Percentiles rank a stretch among this genome's conserved stretches.
Evolutionary conservation across 2,113 vertebrate genomes (phyloP).

Genomic region (Zootoca vivipara): DNA sequence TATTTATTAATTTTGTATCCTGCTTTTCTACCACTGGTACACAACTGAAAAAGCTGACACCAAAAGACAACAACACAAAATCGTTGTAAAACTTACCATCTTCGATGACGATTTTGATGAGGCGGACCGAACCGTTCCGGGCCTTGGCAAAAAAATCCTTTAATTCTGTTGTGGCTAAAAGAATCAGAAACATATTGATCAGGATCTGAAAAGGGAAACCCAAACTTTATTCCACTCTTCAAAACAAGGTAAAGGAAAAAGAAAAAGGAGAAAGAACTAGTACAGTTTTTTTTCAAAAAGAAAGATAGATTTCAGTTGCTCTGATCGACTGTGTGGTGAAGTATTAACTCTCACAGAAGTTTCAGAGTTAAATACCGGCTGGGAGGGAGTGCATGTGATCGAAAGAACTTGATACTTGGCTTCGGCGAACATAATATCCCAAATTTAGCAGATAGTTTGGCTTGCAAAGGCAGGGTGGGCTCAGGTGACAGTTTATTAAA

Average conservation of each 20-base stretch:
- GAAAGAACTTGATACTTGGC: constrained; percentile 84
- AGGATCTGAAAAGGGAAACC: constrained; percentile 42
- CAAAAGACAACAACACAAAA: not conserved
- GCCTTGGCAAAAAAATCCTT: constrained; percentile 93
- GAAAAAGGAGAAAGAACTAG: not conserved
- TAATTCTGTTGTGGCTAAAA: constrained; percentile 93
- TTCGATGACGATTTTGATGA: constrained; percentile 94
- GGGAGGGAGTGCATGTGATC: constrained; percentile 78
- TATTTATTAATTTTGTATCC: not conserved
- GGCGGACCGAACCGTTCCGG: constrained; percentile 87
- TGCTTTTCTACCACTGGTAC: not conserved
- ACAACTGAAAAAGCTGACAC: rapidly evolving
- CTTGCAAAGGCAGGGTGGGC: constrained; percentile 53
- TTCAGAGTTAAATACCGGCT: constrained; percentile 69
- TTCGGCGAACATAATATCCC: constrained; percentile 76
- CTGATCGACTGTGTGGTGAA: not conserved
- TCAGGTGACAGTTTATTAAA: constrained; percentile 69
- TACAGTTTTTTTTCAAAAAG: not conserved
- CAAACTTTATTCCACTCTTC: not conserved
- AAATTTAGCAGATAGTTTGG: constrained; percentile 84
- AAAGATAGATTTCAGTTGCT: constrained; percentile 5
- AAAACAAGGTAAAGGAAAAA: not conserved
- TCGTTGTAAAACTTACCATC: constrained; percentile 84
- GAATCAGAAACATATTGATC: constrained; percentile 92
- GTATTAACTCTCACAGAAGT: constrained; percentile 24